Evolutionary conservation across 2,113 vertebrate genomes (phyloP).

Genomic region (Polypterus bichir): DNA sequence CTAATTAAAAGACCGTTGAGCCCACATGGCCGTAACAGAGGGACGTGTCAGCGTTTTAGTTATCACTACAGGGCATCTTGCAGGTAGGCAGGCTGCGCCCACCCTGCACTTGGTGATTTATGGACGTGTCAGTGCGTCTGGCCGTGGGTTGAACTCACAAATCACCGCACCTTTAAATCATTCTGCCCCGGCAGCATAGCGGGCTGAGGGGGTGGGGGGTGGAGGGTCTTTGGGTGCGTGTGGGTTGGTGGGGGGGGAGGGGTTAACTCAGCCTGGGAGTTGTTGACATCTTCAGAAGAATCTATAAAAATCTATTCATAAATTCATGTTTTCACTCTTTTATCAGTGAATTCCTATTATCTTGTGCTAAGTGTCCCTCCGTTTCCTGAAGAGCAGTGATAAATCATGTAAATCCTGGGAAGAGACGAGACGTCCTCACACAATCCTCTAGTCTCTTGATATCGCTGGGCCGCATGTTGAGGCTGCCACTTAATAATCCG

Average conservation of each 20-base stretch:
- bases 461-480: too few species aligned
- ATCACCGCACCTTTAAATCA: conserved; percentile 45
- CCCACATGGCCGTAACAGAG: conserved; percentile 15
- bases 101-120: conserved; percentile 30
- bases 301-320: conserved; percentile 24
- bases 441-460: too few species aligned
- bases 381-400: conserved; percentile 15
- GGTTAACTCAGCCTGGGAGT: background rate
- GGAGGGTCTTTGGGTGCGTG: background rate
- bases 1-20: conserved; percentile 24
- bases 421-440: too few species aligned
- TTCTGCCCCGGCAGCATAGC: conserved; percentile 14
- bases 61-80: conserved; percentile 21
- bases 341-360: conserved; percentile 34
- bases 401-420: too few species aligned
- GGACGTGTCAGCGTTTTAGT: conserved; percentile 24
- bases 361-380: conserved; percentile 22
- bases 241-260: background rate
- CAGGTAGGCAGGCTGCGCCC: conserved; percentile 25
- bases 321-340: conserved; percentile 33
- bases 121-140: conserved; percentile 36
- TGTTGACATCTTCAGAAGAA: conserved; percentile 27
- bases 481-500: too few species aligned
- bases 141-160: conserved; percentile 42
- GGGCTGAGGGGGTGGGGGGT: background rate